Conservation (phyloP, 2,797 vertebrate genomes). For the Spondyliosoma cantharus region DNA sequence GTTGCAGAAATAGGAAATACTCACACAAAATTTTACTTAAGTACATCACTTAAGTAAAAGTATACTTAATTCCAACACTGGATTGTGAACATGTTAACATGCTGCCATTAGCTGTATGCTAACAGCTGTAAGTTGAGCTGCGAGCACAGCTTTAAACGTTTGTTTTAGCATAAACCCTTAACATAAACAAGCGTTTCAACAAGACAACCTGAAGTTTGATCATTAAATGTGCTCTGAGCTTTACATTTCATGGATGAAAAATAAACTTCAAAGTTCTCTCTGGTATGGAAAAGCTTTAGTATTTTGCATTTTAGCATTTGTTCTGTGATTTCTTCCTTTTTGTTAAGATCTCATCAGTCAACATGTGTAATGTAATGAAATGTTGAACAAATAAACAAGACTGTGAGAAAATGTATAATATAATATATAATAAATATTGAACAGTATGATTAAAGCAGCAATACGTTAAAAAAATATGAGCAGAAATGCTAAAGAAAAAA, state of each 20-base stretch:
- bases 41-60: no score
- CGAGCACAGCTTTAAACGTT: no score
- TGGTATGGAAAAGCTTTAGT: background rate
- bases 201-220: background rate
- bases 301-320: no score
- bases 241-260: background rate
- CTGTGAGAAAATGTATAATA: background rate
- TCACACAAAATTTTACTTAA: no score
- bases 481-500: background rate
- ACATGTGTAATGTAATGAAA: background rate
- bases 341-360: background rate
- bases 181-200: background rate
- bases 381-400: background rate
- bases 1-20: no score
- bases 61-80: no score
- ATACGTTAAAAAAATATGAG: background rate
- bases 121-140: no score
- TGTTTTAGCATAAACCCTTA: no score
- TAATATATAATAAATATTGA: background rate
- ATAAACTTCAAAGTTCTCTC: background rate
- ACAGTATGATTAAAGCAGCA: background rate
- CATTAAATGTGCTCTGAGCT: background rate
- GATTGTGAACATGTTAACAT: background rate
- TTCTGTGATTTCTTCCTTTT: background rate
- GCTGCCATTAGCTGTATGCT: no score